phyloP scores from a whole-genome alignment of 2,888 invertebrate species.

The Nemotelus pantherinus region DNA sequence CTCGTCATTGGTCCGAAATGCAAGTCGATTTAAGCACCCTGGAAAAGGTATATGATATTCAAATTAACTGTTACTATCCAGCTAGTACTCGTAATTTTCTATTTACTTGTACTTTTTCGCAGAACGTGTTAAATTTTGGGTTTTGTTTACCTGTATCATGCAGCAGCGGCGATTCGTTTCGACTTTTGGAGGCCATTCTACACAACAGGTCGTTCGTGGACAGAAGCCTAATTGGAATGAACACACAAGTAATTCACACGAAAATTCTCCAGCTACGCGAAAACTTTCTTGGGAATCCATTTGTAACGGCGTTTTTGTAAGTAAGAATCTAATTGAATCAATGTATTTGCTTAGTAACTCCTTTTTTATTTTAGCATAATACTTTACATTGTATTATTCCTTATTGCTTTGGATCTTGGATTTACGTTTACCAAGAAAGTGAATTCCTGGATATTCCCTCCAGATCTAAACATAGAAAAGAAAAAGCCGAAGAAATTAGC shows the following conservation, averaged over 20 bases:
- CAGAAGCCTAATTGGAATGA: constrained; percentile 45
- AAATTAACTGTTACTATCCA: neutral
- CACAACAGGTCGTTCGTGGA: constrained; percentile 44
- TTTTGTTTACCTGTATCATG: constrained; percentile 52
- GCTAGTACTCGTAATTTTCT: neutral
- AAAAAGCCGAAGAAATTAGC: constrained; percentile 28
- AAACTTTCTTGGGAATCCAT: constrained; percentile 48
- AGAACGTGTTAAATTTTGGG: constrained; percentile 51
- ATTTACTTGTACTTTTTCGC: constrained; percentile 25
- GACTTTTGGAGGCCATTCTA: constrained; percentile 42
- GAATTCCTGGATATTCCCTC: neutral
- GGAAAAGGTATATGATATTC: constrained; percentile 40
- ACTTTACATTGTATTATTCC: constrained; percentile 21
- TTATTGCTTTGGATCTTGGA: constrained; percentile 42
- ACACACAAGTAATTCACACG: constrained; percentile 47
- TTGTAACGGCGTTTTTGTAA: constrained; percentile 51
- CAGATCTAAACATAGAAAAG: neutral
- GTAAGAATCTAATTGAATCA: constrained; percentile 21
- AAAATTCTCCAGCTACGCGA: constrained; percentile 50
- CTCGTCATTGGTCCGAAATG: constrained; percentile 45
- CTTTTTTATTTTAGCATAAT: constrained; percentile 37
- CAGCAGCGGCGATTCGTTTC: constrained; percentile 43
- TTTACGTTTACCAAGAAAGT: constrained; percentile 27
- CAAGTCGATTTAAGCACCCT: constrained; percentile 44
- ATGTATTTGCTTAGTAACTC: neutral